These are phyloP conservation scores for Ornithoptera priamus DNA, from an alignment of 2,888 invertebrate genomes.

Conservation along the genomic window DNA sequence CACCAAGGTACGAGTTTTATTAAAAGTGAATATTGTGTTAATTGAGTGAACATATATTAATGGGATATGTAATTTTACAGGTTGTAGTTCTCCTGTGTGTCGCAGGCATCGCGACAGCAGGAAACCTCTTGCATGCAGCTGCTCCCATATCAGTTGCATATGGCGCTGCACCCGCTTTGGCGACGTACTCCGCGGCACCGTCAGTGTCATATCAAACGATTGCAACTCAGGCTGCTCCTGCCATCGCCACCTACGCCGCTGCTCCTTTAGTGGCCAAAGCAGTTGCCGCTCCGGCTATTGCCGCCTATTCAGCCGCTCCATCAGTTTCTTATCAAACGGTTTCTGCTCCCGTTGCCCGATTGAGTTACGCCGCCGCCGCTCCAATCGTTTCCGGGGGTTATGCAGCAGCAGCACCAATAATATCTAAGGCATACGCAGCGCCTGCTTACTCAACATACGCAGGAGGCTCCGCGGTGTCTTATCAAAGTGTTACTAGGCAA, in stretches of 20 bases:
- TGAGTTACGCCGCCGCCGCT: constrained; percentile 35
- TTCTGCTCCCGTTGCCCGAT: constrained; percentile 31
- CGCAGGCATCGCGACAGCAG: constrained; percentile 71
- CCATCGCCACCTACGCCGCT: constrained; percentile 57
- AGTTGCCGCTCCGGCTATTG: constrained; percentile 71
- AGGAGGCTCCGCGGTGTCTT: constrained; percentile 41
- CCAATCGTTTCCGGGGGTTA: constrained; percentile 38
- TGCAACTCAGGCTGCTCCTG: constrained; percentile 39
- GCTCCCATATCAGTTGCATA: constrained; percentile 49
- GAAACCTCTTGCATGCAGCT: constrained; percentile 51
- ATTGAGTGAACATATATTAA: constrained; percentile 3
- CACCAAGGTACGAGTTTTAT: constrained; percentile 52
- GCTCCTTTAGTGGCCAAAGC: constrained; percentile 72
- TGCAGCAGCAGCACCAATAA: constrained; percentile 37
- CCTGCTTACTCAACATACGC: constrained; percentile 41
- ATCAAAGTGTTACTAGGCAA: constrained; percentile 32
- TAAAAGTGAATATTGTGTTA: constrained; percentile 1
- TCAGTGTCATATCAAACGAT: constrained; percentile 42
- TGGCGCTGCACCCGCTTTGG: constrained; percentile 38
- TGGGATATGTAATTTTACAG: constrained; percentile 40
- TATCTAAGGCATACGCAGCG: constrained; percentile 44
- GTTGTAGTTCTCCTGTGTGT: constrained; percentile 67
- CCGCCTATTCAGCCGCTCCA: constrained; percentile 38
- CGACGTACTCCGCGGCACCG: constrained; percentile 32
- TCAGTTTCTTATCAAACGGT: constrained; percentile 38